phyloP scores from a whole-genome alignment of 2,888 invertebrate species.

The Brachypalpus laphriformis region DNA sequence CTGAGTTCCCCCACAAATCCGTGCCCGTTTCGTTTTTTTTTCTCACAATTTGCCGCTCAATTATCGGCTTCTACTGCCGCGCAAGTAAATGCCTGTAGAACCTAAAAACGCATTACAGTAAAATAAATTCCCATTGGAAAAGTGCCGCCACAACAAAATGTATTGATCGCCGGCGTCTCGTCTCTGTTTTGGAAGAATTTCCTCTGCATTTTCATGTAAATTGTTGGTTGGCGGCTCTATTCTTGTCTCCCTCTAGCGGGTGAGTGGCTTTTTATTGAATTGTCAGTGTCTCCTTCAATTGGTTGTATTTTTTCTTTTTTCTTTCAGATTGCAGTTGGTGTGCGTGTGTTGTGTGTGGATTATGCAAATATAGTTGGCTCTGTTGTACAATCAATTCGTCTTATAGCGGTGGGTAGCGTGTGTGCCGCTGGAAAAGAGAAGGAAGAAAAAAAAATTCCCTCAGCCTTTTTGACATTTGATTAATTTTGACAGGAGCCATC shows the following conservation, averaged over 20 bases:
- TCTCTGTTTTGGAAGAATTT: slow-evolving; percentile 52
- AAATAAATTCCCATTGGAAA: not conserved
- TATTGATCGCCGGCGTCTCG: slow-evolving; percentile 64
- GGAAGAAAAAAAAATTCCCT: slow-evolving; percentile 9
- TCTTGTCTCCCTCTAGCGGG: slow-evolving; percentile 34
- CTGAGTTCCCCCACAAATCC: slow-evolving; percentile 31
- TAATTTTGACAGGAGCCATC: slow-evolving; percentile 58
- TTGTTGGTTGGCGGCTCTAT: not conserved
- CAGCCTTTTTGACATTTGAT: slow-evolving; percentile 46
- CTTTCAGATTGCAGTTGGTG: slow-evolving; percentile 57
- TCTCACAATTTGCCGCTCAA: not conserved
- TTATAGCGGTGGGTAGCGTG: not conserved
- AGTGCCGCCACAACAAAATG: slow-evolving; percentile 33
- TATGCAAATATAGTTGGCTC: slow-evolving; percentile 62
- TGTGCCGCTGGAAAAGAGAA: slow-evolving; percentile 40
- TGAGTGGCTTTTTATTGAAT: slow-evolving; percentile 47
- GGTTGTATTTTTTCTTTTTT: slow-evolving; percentile 43
- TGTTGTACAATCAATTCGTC: slow-evolving; percentile 67
- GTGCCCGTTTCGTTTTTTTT: slow-evolving; percentile 45
- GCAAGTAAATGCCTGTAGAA: slow-evolving; percentile 16
- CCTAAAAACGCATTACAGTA: not conserved
- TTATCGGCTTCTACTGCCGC: not conserved
- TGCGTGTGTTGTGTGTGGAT: slow-evolving; percentile 37
- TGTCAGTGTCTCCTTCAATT: slow-evolving; percentile 48
- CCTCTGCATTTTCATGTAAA: slow-evolving; percentile 40